Percentiles rank a stretch among this genome's conserved stretches.
Evolutionary conservation across 2,797 vertebrate species (phyloP).

Genomic region (Channallabes apus): DNA sequence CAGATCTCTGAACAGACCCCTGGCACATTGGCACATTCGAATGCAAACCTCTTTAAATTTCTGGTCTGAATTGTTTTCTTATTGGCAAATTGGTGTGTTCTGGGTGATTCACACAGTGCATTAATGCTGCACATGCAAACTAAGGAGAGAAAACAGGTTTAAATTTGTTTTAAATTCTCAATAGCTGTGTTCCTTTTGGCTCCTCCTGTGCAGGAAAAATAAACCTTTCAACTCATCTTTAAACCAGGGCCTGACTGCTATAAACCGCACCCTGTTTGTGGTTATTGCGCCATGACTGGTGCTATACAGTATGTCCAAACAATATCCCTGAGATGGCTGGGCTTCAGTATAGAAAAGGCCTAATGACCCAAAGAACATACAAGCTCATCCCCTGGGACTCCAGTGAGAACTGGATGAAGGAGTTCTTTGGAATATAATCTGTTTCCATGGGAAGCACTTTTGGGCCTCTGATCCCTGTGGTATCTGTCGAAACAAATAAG

Average conservation of each 20-base stretch:
- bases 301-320: slow-evolving; percentile 68
- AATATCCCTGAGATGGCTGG: slow-evolving; percentile 65
- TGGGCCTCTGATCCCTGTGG: neutral
- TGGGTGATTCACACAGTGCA: neutral
- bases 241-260: slow-evolving; percentile 46
- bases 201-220: slow-evolving; percentile 54
- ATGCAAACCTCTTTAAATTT: neutral
- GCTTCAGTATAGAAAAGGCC: slow-evolving; percentile 34
- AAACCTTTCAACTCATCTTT: slow-evolving; percentile 55
- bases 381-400: slow-evolving; percentile 40
- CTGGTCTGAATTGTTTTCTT: neutral
- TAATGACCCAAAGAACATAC: slow-evolving; percentile 39
- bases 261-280: slow-evolving; percentile 72
- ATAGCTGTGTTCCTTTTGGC: neutral
- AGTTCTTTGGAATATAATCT: slow-evolving; percentile 33
- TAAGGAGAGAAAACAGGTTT: neutral
- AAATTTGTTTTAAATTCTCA: neutral
- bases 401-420: slow-evolving; percentile 41
- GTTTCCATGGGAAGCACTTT: slow-evolving; percentile 27
- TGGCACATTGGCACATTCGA: neutral
- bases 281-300: slow-evolving; percentile 69
- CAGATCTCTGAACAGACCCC: slow-evolving; percentile 3
- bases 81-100: neutral
- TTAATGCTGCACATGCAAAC: neutral
- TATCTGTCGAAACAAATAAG: neutral